Conservation (phyloP, 2,888 invertebrate species). For the Nomada hirtipes region DNA sequence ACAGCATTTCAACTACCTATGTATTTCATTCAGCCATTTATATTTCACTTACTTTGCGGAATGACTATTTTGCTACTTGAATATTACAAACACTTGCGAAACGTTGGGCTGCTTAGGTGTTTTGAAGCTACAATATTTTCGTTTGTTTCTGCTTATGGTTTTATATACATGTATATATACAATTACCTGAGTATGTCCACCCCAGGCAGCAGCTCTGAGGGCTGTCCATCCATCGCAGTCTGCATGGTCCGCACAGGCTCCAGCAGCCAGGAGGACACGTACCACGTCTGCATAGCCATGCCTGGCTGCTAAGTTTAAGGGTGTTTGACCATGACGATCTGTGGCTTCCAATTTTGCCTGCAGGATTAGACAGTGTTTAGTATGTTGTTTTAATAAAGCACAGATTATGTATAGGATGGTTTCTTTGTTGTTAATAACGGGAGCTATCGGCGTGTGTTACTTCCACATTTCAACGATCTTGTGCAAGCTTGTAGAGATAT, state of each 20-base stretch:
- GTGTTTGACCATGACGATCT: constrained; percentile 93
- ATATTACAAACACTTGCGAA: neutral
- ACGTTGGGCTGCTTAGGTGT: too few relatives aligned
- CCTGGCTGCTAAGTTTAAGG: constrained; percentile 93
- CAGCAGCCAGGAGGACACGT: constrained; percentile 87
- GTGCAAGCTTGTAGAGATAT: too few relatives aligned
- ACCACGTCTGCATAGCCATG: constrained; percentile 91
- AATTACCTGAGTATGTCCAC: constrained; percentile 93
- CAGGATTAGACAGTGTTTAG: neutral
- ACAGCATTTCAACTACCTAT: constrained; percentile 91
- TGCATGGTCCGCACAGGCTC: constrained; percentile 90
- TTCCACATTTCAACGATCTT: too few relatives aligned
- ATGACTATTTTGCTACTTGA: neutral
- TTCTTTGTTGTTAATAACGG: neutral
- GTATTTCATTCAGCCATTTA: constrained; percentile 31
- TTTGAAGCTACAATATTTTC: neutral
- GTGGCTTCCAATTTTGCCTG: constrained; percentile 86
- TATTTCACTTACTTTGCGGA: constrained; percentile 14
- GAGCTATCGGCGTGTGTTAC: too few relatives aligned
- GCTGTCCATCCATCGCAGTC: constrained; percentile 96
- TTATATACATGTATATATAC: neutral
- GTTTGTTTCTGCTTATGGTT: neutral
- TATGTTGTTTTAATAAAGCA: neutral
- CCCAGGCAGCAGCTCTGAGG: constrained; percentile 97
- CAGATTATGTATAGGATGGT: neutral